Evolutionary conservation across 2,797 vertebrate genomes (phyloP).

Genomic region (Notolabrus celidotus): DNA sequence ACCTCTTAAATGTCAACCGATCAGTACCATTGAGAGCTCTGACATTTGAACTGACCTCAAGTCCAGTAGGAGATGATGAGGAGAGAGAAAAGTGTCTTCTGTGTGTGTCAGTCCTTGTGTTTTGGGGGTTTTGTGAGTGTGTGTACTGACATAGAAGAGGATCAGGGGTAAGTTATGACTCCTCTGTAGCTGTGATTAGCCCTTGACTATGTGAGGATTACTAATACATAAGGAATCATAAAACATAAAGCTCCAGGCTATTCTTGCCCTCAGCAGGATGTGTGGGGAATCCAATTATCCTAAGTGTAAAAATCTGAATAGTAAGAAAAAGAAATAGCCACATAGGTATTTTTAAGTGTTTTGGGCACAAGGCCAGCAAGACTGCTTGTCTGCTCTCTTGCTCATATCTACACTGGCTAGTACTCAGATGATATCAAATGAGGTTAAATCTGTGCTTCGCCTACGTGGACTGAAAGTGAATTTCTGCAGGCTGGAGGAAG

Average conservation of each 20-base stretch:
- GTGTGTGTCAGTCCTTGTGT: neutral
- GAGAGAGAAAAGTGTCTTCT: neutral
- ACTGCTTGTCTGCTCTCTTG: slow-evolving; percentile 43
- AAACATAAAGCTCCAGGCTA: slow-evolving; percentile 32
- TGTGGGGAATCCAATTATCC: slow-evolving; percentile 54
- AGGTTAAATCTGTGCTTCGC: slow-evolving; percentile 62
- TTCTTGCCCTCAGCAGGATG: slow-evolving; percentile 21
- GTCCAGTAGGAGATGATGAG: slow-evolving; percentile 29
- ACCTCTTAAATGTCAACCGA: slow-evolving; percentile 63
- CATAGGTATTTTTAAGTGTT: slow-evolving; percentile 45
- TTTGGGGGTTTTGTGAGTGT: neutral
- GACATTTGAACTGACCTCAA: slow-evolving; percentile 55
- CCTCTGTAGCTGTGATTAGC: slow-evolving; percentile 33
- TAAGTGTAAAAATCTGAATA: slow-evolving; percentile 53
- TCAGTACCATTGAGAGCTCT: slow-evolving; percentile 48
- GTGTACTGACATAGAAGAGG: slow-evolving; percentile 7
- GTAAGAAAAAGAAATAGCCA: slow-evolving; percentile 19
- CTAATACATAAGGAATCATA: slow-evolving; percentile 58
- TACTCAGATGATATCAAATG: slow-evolving; percentile 54
- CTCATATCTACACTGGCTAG: slow-evolving; percentile 38
- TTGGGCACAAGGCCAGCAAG: slow-evolving; percentile 54
- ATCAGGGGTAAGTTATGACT: slow-evolving; percentile 21
- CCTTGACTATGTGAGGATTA: slow-evolving; percentile 21
- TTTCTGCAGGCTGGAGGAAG: slow-evolving; percentile 30
- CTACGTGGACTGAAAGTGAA: slow-evolving; percentile 47